Conservation (phyloP, 2,113 vertebrate species). For the Calyptommatus sinebrachiatus region DNA sequence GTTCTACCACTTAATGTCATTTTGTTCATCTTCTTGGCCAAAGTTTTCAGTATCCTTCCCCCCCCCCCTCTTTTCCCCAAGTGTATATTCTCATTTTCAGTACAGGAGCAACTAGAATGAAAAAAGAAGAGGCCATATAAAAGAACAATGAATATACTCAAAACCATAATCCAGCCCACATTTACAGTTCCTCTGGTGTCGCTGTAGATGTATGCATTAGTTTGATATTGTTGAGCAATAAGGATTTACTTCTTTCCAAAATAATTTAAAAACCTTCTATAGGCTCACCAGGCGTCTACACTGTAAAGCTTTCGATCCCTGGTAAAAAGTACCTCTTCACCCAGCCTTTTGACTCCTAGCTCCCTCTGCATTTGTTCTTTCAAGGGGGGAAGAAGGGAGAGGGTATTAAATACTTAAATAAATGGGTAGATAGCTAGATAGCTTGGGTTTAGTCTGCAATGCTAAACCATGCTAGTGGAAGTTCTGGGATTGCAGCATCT, state of each 20-base stretch:
- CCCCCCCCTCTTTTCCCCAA: not conserved
- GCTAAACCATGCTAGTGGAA: no score
- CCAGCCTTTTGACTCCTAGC: no score
- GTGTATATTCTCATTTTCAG: not conserved
- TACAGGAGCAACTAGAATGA: not conserved
- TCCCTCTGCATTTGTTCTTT: no score
- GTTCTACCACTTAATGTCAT: conserved; percentile 1
- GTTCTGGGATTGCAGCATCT: no score
- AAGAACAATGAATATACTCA: not conserved
- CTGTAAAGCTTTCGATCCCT: no score
- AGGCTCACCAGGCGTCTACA: no score
- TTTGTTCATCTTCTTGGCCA: conserved; percentile 18
- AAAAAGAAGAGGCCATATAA: not conserved
- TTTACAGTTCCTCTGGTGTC: not conserved
- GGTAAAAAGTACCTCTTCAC: no score
- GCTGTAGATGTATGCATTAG: not conserved
- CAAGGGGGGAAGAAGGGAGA: no score
- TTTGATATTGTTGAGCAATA: not conserved
- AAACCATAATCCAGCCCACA: not conserved
- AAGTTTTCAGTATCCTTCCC: not conserved
- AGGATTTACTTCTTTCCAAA: not conserved
- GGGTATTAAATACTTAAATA: no score
- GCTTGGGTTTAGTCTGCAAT: no score
- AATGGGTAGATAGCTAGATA: no score
- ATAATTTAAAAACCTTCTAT: not conserved